phyloP scores from a whole-genome alignment of 2,888 invertebrate genomes.

The Oligia latruncula region DNA sequence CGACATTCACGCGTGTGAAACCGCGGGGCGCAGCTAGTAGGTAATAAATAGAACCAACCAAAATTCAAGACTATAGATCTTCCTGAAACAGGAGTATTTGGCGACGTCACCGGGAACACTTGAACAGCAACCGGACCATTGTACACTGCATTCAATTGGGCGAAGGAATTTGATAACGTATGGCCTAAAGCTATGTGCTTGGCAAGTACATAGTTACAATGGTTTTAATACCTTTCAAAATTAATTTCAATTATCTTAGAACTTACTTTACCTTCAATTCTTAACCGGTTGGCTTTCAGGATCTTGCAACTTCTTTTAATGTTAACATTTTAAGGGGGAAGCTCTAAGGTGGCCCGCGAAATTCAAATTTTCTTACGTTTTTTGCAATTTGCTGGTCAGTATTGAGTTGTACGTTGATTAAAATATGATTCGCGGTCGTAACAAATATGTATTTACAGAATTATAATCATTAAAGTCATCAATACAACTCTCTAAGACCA shows the following conservation, averaged over 20 bases:
- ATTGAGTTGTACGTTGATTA: too few species aligned
- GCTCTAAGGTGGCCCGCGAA: too few species aligned
- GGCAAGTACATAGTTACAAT: neutral
- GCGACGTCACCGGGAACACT: constrained; percentile 6
- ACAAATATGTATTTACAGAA: too few species aligned
- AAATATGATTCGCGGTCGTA: too few species aligned
- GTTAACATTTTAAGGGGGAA: neutral
- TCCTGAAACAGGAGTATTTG: neutral
- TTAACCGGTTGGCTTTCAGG: neutral
- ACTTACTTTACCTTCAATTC: neutral
- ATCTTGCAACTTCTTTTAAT: neutral
- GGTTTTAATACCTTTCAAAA: neutral
- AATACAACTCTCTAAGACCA: too few species aligned
- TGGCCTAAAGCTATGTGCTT: neutral
- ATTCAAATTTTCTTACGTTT: too few species aligned
- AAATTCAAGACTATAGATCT: constrained; percentile 17
- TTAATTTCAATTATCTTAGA: neutral
- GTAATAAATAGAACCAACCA: neutral
- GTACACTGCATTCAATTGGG: constrained; percentile 35
- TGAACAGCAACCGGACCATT: neutral
- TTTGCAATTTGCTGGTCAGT: too few species aligned
- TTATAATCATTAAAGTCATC: too few species aligned
- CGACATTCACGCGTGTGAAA: too few species aligned
- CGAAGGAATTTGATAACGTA: constrained; percentile 10
- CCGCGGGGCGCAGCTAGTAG: too few species aligned